phyloP scores from a whole-genome alignment of 2,113 vertebrate species.

The Meriones unguiculatus region DNA sequence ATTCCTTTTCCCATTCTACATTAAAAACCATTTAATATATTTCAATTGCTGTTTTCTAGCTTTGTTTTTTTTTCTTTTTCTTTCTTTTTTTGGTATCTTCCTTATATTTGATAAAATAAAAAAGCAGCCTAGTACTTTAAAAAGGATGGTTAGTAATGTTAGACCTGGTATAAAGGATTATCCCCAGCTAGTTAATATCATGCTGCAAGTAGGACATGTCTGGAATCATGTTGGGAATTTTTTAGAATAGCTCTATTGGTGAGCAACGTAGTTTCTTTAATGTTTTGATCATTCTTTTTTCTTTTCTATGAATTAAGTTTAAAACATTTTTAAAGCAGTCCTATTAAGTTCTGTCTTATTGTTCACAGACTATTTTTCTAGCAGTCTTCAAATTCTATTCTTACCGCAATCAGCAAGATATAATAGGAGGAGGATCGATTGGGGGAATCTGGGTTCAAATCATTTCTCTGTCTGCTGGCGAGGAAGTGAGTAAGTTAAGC shows the following conservation, averaged over 20 bases:
- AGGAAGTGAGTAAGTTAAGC: background rate
- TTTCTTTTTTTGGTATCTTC: background rate
- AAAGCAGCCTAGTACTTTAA: conserved; percentile 12
- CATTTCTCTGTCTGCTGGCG: background rate
- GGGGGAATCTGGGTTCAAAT: background rate
- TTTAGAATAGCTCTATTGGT: conserved; percentile 22
- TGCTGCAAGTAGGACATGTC: background rate
- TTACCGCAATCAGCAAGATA: conserved; percentile 27
- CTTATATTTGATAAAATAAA: conserved; percentile 54
- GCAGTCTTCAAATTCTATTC: conserved; percentile 33
- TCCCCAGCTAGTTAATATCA: conserved; percentile 14
- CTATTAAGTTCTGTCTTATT: background rate
- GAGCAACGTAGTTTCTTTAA: conserved; percentile 26
- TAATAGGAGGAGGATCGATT: background rate
- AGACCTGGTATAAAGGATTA: conserved; percentile 32
- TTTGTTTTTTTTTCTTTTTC: background rate
- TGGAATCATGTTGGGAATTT: conserved; percentile 12
- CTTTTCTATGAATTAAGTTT: conserved; percentile 57
- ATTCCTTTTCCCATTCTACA: background rate
- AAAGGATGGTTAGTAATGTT: conserved; percentile 42
- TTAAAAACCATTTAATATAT: conserved; percentile 33
- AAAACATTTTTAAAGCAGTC: conserved; percentile 39
- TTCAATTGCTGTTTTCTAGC: conserved; percentile 57
- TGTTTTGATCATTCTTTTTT: conserved; percentile 35
- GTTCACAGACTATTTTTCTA: conserved; percentile 29